A percentile compares a stretch with the other conserved stretches of the same genome.
Conservation (phyloP, 2,888 invertebrate species). For the Homarus gammarus region DNA sequence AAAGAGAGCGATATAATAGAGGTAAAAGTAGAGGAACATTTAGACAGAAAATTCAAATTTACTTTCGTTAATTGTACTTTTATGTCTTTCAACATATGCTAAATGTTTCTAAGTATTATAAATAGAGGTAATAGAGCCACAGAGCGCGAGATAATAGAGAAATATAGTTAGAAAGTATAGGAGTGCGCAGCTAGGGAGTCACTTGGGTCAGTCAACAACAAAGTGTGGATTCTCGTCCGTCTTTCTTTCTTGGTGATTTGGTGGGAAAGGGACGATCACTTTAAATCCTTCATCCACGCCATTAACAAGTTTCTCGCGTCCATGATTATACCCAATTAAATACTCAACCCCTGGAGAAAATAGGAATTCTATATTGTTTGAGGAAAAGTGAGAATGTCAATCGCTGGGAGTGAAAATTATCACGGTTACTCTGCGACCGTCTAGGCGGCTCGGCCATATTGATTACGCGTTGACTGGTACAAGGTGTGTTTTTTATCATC, state of each 20-base stretch:
- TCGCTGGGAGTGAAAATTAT: too few relatives aligned
- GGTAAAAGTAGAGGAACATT: too few relatives aligned
- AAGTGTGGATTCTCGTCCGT: slow-evolving; percentile 42
- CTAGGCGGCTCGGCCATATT: slow-evolving; percentile 50
- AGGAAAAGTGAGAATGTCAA: too few relatives aligned
- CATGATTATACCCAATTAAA: background rate
- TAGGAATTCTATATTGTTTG: background rate
- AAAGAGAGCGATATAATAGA: too few relatives aligned
- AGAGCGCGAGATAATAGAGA: background rate
- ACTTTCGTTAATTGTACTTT: too few relatives aligned
- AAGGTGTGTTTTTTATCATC: slow-evolving; percentile 25
- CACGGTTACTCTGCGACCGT: too few relatives aligned
- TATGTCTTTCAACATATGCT: too few relatives aligned
- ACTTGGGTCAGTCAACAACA: slow-evolving; percentile 38
- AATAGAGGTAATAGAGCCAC: too few relatives aligned
- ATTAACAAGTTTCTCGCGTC: slow-evolving; percentile 8
- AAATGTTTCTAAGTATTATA: too few relatives aligned
- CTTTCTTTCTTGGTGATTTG: slow-evolving; percentile 41
- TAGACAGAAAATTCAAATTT: too few relatives aligned
- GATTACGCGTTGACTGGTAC: slow-evolving; percentile 26
- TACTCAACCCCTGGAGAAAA: background rate
- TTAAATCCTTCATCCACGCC: slow-evolving; percentile 21
- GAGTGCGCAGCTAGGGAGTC: slow-evolving; percentile 11
- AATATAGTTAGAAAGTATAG: background rate
- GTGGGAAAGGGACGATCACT: slow-evolving; percentile 36